Evolutionary conservation across 2,888 invertebrate genomes (phyloP).

Genomic region (Hyppa rectilinea): DNA sequence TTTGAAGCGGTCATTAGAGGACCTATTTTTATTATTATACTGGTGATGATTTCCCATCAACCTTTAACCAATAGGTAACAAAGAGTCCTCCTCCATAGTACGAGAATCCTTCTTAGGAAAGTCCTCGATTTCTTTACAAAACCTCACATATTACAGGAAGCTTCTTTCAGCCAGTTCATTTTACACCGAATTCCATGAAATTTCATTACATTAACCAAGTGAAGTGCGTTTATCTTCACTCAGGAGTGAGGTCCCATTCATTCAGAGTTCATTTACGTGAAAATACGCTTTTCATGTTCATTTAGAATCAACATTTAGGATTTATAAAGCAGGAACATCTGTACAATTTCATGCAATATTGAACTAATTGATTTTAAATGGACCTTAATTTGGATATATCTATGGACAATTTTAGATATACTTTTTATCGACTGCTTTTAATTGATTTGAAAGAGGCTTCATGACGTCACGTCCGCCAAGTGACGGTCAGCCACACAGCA

Average conservation of each 20-base stretch:
- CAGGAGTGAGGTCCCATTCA: slow-evolving; percentile 69
- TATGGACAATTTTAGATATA: background rate
- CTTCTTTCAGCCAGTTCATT: slow-evolving; percentile 83
- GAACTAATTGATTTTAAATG: slow-evolving; percentile 14
- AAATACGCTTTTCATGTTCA: slow-evolving; percentile 69
- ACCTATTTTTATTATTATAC: too few relatives aligned
- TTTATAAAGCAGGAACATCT: slow-evolving; percentile 7
- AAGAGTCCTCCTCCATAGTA: slow-evolving; percentile 67
- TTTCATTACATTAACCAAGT: slow-evolving; percentile 87
- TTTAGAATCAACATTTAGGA: slow-evolving; percentile 63
- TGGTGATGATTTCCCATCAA: too few relatives aligned
- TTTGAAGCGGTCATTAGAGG: too few relatives aligned
- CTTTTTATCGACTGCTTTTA: too few relatives aligned
- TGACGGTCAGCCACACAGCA: too few relatives aligned
- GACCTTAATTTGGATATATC: background rate
- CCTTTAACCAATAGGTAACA: too few relatives aligned
- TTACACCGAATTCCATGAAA: slow-evolving; percentile 85
- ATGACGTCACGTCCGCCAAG: too few relatives aligned
- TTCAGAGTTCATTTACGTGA: slow-evolving; percentile 69
- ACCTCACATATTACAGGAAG: slow-evolving; percentile 79
- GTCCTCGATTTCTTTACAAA: slow-evolving; percentile 80
- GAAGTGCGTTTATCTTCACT: slow-evolving; percentile 79
- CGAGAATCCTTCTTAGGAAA: slow-evolving; percentile 36
- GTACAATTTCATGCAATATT: slow-evolving; percentile 9
- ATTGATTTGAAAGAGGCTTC: too few relatives aligned